Evolutionary conservation across 2,797 vertebrate species (phyloP).

Genomic region (Apogon talboti): DNA sequence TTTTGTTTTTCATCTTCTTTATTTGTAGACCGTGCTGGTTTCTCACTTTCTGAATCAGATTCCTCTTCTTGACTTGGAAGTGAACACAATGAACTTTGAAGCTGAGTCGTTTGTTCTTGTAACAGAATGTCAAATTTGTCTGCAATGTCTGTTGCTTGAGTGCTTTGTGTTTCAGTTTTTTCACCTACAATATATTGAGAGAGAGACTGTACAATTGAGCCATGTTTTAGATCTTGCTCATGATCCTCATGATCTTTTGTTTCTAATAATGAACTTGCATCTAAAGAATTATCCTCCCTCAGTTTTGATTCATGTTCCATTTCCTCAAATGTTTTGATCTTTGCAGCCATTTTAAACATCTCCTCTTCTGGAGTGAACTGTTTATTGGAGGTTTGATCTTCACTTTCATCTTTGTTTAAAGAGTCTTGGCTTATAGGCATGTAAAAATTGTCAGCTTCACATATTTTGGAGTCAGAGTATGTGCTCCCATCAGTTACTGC

Average conservation of each 20-base stretch:
- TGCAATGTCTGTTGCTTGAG: constrained; percentile 26
- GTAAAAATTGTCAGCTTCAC: constrained; percentile 47
- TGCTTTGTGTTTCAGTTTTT: constrained; percentile 63
- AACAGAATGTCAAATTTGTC: constrained; percentile 32
- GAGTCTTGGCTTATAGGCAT: constrained; percentile 42
- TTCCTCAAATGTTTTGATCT: constrained; percentile 96
- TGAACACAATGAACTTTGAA: constrained; percentile 25
- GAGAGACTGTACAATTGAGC: constrained; percentile 76
- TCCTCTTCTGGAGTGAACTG: constrained; percentile 94
- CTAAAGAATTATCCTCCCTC: constrained; percentile 72
- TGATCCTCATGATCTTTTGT: constrained; percentile 27
- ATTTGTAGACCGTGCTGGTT: constrained; percentile 18
- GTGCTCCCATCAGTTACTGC: constrained; percentile 77
- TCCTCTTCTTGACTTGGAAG: constrained; percentile 14
- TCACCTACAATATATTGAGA: constrained; percentile 80
- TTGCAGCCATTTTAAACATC: constrained; percentile 99
- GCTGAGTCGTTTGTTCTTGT: constrained; percentile 18
- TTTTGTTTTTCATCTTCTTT: constrained; percentile 17
- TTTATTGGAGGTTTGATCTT: constrained; percentile 68
- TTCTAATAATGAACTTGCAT: constrained; percentile 41
- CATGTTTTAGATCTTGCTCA: constrained; percentile 56
- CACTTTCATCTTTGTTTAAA: constrained; percentile 35
- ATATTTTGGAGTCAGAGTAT: constrained; percentile 82
- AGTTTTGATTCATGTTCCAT: constrained; percentile 92
- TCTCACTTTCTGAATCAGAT: constrained; percentile 22